These are phyloP conservation scores for Cerceris ruficornis DNA, from an alignment of 2,888 invertebrate species.

Conservation along the genomic window DNA sequence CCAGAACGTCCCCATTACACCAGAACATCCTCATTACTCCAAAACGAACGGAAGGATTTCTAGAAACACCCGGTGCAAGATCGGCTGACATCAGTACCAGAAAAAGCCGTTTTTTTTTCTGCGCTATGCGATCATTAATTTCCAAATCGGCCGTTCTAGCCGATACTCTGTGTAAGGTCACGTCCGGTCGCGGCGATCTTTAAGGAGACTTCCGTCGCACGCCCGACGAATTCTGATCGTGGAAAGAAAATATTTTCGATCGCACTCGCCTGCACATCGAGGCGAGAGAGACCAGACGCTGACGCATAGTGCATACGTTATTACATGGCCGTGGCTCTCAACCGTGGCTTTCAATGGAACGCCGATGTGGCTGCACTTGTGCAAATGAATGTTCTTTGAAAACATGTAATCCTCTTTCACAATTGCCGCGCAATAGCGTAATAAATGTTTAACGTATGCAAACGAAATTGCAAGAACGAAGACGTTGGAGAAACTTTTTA, in stretches of 20 bases:
- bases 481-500: no score
- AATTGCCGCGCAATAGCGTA: neutral
- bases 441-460: no score
- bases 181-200: slow-evolving; percentile 30
- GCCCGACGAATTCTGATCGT: slow-evolving; percentile 46
- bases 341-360: neutral
- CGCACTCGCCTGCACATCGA: neutral
- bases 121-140: neutral
- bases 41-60: no score
- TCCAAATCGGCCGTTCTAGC: neutral
- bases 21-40: no score
- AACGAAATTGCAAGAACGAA: no score
- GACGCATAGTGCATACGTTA: slow-evolving; percentile 63
- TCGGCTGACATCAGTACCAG: neutral
- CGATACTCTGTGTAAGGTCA: slow-evolving; percentile 22
- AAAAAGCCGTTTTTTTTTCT: neutral
- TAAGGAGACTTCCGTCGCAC: slow-evolving; percentile 46
- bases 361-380: neutral
- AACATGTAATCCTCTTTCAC: neutral
- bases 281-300: slow-evolving; percentile 47
- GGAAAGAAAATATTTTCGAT: slow-evolving; percentile 54
- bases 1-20: no score
- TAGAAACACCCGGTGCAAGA: no score
- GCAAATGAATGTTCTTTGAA: neutral
- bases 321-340: slow-evolving; percentile 48